A percentile compares a stretch with the other conserved stretches of the same genome.
Evolutionary conservation across 2,888 invertebrate species (phyloP).

Genomic region (Acholoe squamosa): DNA sequence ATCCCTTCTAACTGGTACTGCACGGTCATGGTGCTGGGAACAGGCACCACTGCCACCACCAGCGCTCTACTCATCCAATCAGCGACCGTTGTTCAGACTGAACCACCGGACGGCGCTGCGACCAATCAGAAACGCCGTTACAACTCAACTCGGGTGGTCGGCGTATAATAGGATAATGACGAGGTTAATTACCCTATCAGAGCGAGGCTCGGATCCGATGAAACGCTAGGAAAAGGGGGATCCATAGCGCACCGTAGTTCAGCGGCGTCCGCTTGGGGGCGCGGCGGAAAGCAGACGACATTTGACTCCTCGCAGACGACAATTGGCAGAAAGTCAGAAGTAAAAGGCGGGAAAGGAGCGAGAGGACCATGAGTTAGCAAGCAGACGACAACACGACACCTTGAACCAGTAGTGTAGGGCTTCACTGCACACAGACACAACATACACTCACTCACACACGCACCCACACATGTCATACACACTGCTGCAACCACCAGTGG

Average conservation of each 20-base stretch:
- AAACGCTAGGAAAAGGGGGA: neutral
- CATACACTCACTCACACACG: neutral
- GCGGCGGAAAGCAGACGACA: conserved; percentile 8
- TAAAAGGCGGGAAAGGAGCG: conserved; percentile 4
- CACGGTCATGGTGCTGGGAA: neutral
- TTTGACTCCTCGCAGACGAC: neutral
- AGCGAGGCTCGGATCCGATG: neutral
- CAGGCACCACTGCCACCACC: neutral
- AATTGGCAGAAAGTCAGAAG: conserved; percentile 20
- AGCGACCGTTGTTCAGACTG: neutral
- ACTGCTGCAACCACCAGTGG: too few species aligned
- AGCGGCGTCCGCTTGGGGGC: neutral
- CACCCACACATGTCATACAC: conserved; percentile 13
- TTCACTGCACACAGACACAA: conserved; percentile 13
- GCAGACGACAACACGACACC: conserved; percentile 18
- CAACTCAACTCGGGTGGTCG: neutral
- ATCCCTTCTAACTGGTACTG: too few species aligned
- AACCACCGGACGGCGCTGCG: neutral
- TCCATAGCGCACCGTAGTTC: conserved; percentile 20
- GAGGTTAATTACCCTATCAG: conserved; percentile 55
- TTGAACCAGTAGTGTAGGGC: neutral
- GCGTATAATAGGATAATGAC: conserved; percentile 55
- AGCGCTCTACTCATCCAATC: conserved; percentile 12
- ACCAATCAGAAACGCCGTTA: conserved; percentile 42
- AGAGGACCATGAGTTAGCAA: neutral